Evolutionary conservation across 1,140 invertebrate genomes (phyloP), one percentile per base, ranked within the genome.

Genomic region (Doryteuthis pealeii): DNA sequence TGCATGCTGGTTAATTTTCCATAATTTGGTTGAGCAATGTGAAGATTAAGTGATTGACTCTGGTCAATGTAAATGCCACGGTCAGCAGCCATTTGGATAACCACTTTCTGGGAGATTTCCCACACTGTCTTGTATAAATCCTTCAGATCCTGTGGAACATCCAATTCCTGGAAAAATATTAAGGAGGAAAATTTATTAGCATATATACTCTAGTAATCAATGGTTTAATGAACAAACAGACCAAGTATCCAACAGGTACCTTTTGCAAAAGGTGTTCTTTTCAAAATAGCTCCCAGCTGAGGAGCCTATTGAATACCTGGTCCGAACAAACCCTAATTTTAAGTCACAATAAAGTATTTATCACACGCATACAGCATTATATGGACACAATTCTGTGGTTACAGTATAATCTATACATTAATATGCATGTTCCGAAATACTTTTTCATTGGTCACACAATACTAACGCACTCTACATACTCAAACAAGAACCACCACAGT

Each of bases 21-120:
- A 87, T 95, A 96, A 82, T 93, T 96, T 6, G 98, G 95, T 84
- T 96, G 92, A 12, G 95, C 96, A 71, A 99, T 95, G 84, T 99
- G 96, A 78, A 99, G 93, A 86, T 99, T 99, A 74, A 99, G 91
- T 0, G 96, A 98, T 87, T 99, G 98, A 78, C 95, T 98, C 88
- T 99, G 98, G 89, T 99, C 98, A 85, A 99, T 99, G 84, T 95
- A 99, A 8, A 97, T 96, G 8, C 95, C 97, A 79, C 98, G 91
- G 88, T 99, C 98, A 2, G 96, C 96, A 32, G 98, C 96, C 98
- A 99, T 99, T 87, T 99, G 92, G 43, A 99, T 92, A 1, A 99
- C 92, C 5, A 91, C 92, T 86, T 96, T 98, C 75, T 99, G 97
- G 0, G 95, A 93, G 71, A 99, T 96, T 89, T 99, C 98, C 98